phyloP scores from a whole-genome alignment of 1,140 invertebrate species.

The Drosophila tristis region DNA sequence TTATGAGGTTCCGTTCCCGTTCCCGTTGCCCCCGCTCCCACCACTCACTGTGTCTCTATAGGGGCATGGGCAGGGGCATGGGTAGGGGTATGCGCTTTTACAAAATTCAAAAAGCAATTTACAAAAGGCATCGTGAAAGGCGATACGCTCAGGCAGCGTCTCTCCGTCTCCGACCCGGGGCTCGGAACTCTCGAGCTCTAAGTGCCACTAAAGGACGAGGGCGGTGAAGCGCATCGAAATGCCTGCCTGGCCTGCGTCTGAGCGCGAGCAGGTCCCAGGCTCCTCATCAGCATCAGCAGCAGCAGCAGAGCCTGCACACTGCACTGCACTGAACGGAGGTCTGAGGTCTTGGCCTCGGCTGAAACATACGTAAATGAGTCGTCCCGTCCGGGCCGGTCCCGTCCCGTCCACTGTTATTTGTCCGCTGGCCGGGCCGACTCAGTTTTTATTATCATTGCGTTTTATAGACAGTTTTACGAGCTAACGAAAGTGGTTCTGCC shows the following conservation, averaged over 20 bases:
- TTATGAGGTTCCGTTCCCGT: conserved; percentile 51
- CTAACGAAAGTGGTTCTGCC: conserved; percentile 79
- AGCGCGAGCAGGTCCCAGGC: conserved; percentile 16
- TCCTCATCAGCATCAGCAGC: conserved; percentile 27
- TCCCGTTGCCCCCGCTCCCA: not conserved
- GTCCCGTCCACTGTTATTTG: conserved; percentile 32
- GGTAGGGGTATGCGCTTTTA: conserved; percentile 63
- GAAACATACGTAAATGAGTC: conserved; percentile 64
- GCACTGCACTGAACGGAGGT: conserved; percentile 11
- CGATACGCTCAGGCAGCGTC: conserved; percentile 56
- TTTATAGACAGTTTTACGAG: conserved; percentile 82
- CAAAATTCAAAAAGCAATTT: conserved; percentile 82
- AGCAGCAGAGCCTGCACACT: conserved; percentile 10
- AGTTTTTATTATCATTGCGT: conserved; percentile 80
- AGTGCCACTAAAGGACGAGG: conserved; percentile 75
- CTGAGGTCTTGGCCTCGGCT: conserved; percentile 8
- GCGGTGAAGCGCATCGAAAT: conserved; percentile 49
- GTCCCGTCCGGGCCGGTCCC: conserved; percentile 16
- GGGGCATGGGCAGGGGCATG: not conserved
- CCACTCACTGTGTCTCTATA: conserved; percentile 15
- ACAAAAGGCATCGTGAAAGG: conserved; percentile 80
- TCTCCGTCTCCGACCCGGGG: conserved; percentile 6
- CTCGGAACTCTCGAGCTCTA: conserved; percentile 45
- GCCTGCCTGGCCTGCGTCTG: conserved; percentile 1
- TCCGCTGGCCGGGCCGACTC: conserved; percentile 49